Base-by-base conservation (phyloP, 2,797 vertebrate species). In the Sebastes matsubarae region DNA sequence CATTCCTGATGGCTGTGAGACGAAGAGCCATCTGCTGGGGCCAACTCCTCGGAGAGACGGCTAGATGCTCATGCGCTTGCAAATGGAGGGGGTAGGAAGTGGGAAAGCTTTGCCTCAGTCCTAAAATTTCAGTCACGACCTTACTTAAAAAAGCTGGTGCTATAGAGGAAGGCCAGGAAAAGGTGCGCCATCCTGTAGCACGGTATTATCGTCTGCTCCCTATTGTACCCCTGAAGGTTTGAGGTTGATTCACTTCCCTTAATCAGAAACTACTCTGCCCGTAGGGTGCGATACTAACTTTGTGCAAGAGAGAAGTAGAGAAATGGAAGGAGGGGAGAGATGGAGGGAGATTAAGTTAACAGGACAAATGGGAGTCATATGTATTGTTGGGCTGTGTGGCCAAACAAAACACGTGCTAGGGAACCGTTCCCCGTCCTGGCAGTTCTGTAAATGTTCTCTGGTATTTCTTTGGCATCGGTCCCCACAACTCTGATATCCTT, bases 201-300 rank as follows among this genome's bases (percentile, higher is more conserved):
- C 6, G 7, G 69, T 87, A 85, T 88, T 87, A 88, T 87, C 60
- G 66, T 50, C 83, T 80, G 70, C 69, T 78, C 58, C 24, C 64
- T 81, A 73, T 89, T 91, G 84, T 92, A 52, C 72, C 75, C 27
- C 52, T 68, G 87, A 86, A 79, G 81, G 74, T 81, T 85, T 82
- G 69, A 85, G 82, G 59, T 73, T 86, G 81, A 86, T 83, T 92
- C 79, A 73, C 79, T 90, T 94, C 93, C 88, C 87, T 94, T 72
- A 89, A 93, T 93, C 87, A 91, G 81, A 90, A 91, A 78, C 81
- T 71, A 54, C 75, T 79, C 76, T 64, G 46, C 68, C 87, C 80
- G 68, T 5, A 20, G 80, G 85, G 79, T 80, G 79, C 54, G 84
- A 86, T 75, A 76, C 72, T 68, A 82, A 89, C 75, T 82, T 75